A percentile compares a stretch with the other conserved stretches of the same genome.
These are phyloP conservation scores for Drosophila lutescens DNA, from an alignment of 2,888 invertebrate species.

Conservation along the genomic window DNA sequence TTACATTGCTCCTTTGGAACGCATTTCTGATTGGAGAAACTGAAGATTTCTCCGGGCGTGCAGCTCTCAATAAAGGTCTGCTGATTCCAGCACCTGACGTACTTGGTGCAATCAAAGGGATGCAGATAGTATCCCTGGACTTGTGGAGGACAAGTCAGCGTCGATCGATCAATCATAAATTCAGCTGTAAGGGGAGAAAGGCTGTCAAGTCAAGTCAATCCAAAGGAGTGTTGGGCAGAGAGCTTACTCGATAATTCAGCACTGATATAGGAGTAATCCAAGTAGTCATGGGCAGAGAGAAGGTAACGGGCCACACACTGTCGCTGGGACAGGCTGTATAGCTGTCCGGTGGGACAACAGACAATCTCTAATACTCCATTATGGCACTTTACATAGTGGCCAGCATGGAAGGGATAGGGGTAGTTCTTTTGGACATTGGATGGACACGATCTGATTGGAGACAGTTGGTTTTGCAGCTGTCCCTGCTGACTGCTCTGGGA, in stretches of 20 bases:
- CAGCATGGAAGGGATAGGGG: slow-evolving; percentile 87
- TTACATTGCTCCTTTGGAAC: slow-evolving; percentile 86
- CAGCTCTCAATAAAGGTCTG: slow-evolving; percentile 87
- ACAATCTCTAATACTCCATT: slow-evolving; percentile 87
- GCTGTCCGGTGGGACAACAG: slow-evolving; percentile 87
- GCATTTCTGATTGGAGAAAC: slow-evolving; percentile 86
- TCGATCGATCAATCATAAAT: slow-evolving; percentile 58
- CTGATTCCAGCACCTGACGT: slow-evolving; percentile 88
- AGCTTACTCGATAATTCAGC: slow-evolving; percentile 44
- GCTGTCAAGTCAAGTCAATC: neutral
- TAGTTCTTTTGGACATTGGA: slow-evolving; percentile 85
- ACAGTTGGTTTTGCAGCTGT: slow-evolving; percentile 39
- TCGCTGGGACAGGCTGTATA: slow-evolving; percentile 86
- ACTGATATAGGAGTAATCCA: slow-evolving; percentile 53
- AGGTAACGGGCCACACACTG: slow-evolving; percentile 86
- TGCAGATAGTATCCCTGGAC: slow-evolving; percentile 84
- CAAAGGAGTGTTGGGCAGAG: neutral
- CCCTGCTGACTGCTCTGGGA: slow-evolving; percentile 35
- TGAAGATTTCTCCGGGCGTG: slow-evolving; percentile 87
- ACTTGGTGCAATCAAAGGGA: slow-evolving; percentile 87
- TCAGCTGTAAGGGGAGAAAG: slow-evolving; percentile 57
- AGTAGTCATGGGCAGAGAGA: slow-evolving; percentile 81
- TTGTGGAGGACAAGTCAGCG: slow-evolving; percentile 85
- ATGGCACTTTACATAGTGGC: slow-evolving; percentile 87
- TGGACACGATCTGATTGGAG: slow-evolving; percentile 83